phyloP scores from a whole-genome alignment of 2,888 invertebrate genomes.

The Chelonus formosanus region DNA sequence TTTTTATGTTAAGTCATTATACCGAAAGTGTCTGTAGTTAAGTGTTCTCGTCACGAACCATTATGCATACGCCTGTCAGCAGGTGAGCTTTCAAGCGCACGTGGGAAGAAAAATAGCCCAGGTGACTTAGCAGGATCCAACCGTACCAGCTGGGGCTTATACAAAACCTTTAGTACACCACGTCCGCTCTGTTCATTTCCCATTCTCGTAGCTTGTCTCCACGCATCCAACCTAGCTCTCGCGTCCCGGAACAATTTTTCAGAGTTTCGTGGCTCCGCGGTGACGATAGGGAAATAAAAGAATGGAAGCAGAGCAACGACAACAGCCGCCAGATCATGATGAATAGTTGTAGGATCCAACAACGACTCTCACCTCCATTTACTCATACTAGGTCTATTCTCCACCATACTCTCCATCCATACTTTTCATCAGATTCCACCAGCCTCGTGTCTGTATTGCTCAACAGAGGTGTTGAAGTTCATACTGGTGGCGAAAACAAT shows the following conservation, averaged over 20 bases:
- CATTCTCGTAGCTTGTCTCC: slow-evolving; percentile 13
- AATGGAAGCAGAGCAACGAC: slow-evolving; percentile 1
- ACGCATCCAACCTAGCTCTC: slow-evolving; percentile 7
- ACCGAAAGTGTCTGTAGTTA: slow-evolving; percentile 6
- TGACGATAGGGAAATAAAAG: slow-evolving; percentile 7
- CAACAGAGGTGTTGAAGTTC: too few species aligned
- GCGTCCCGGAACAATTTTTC: slow-evolving; percentile 27
- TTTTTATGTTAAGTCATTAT: slow-evolving; percentile 28
- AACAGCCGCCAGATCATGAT: slow-evolving; percentile 13
- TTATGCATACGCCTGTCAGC: slow-evolving; percentile 7
- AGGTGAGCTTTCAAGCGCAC: slow-evolving; percentile 23
- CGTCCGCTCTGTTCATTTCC: slow-evolving; percentile 10
- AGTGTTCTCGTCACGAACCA: slow-evolving; percentile 12
- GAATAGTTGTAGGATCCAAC: neutral
- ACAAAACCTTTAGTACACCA: slow-evolving; percentile 20
- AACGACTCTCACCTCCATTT: too few species aligned
- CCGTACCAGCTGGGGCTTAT: neutral
- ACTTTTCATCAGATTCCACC: too few species aligned
- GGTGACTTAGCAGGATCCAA: slow-evolving; percentile 28
- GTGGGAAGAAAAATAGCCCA: slow-evolving; percentile 23
- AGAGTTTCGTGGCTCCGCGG: slow-evolving; percentile 9
- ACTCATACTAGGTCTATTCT: too few species aligned
- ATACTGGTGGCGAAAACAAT: too few species aligned
- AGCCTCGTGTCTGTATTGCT: too few species aligned
- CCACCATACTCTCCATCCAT: too few species aligned